These are phyloP conservation scores for Nothura maculosa DNA, from an alignment of 2,797 vertebrate species.

Conservation along the genomic window DNA sequence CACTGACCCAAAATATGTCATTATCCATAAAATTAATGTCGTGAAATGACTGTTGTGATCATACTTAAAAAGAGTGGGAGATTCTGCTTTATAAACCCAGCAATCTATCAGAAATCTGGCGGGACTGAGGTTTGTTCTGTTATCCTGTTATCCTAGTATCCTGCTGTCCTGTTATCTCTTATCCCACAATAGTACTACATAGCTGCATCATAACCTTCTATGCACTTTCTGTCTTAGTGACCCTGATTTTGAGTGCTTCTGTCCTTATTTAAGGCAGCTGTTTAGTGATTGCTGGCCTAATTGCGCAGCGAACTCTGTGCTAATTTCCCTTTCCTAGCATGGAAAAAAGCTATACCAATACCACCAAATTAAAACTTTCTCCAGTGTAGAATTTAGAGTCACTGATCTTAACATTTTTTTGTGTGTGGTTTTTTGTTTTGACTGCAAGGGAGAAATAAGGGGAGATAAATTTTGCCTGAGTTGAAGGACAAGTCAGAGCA, in stretches of 20 bases:
- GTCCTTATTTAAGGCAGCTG: background rate
- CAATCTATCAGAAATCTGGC: background rate
- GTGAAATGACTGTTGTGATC: accelerated
- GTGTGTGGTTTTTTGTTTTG: background rate
- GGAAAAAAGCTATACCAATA: accelerated
- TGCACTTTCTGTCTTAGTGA: background rate
- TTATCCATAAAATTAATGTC: too few relatives aligned
- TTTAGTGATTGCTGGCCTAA: background rate
- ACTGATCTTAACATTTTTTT: background rate
- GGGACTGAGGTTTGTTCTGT: background rate
- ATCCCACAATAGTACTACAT: background rate
- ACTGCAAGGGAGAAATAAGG: accelerated
- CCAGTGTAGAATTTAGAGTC: background rate
- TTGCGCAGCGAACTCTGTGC: background rate
- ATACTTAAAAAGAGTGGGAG: background rate
- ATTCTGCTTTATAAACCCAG: accelerated
- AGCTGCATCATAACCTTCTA: background rate
- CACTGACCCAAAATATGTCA: background rate
- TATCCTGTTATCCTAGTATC: background rate
- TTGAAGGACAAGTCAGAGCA: background rate
- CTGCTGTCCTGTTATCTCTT: background rate
- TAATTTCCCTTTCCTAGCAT: background rate
- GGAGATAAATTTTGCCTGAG: background rate
- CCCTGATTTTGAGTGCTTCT: background rate
- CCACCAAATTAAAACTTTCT: background rate